These are phyloP conservation scores for Ifrita kowaldi DNA, from an alignment of 2,113 vertebrate species.

Conservation along the genomic window DNA sequence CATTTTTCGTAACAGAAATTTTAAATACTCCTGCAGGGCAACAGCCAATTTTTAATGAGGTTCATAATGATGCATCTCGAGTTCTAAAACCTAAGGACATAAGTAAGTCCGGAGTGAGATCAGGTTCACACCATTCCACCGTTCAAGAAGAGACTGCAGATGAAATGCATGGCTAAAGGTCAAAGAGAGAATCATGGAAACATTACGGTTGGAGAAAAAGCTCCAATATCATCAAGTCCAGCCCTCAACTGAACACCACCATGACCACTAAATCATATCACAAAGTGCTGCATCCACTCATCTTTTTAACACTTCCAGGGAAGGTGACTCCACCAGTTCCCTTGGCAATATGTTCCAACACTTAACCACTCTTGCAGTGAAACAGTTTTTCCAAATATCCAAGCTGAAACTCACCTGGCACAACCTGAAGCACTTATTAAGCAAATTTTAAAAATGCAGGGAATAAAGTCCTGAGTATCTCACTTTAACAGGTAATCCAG, in stretches of 20 bases:
- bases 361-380: not conserved
- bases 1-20: not conserved
- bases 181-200: not conserved
- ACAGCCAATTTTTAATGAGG: accelerated
- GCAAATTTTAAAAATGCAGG: not conserved
- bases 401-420: not conserved
- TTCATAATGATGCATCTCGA: accelerated
- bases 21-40: not conserved
- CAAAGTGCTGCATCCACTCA: too few relatives aligned
- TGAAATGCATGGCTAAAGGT: accelerated
- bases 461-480: not conserved
- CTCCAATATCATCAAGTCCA: not conserved
- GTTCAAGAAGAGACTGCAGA: not conserved
- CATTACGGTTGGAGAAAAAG: not conserved
- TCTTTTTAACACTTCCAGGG: not conserved
- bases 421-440: not conserved
- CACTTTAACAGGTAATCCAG: not conserved
- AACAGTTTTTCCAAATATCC: not conserved
- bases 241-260: not conserved
- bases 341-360: accelerated
- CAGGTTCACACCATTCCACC: not conserved
- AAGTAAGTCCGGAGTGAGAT: not conserved
- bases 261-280: not conserved
- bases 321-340: not conserved
- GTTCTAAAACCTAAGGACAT: not conserved